These are phyloP conservation scores for Trichonephila inaurata DNA, from an alignment of 1,140 invertebrate genomes.

Conservation along the genomic window DNA sequence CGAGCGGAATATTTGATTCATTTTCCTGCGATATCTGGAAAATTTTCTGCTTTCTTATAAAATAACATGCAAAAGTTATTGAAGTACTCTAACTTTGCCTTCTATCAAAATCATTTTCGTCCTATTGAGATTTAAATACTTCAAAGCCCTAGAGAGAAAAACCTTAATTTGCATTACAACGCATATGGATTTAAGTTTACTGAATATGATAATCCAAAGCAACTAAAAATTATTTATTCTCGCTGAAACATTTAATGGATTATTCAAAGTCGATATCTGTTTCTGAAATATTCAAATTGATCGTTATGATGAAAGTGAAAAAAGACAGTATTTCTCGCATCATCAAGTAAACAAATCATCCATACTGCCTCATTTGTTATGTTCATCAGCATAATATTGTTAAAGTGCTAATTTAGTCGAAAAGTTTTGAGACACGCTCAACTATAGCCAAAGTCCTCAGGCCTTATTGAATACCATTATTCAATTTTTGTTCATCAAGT, in stretches of 20 bases:
- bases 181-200: neutral
- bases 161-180: neutral
- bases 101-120: no score
- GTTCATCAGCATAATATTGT: neutral
- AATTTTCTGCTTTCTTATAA: no score
- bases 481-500: neutral
- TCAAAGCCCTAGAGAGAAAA: no score
- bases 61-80: no score
- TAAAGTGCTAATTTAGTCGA: neutral
- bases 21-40: no score
- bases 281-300: neutral
- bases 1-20: no score
- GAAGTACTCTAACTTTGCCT: no score
- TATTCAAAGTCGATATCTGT: conserved; percentile 18
- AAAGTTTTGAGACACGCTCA: neutral
- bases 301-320: neutral
- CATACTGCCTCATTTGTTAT: neutral
- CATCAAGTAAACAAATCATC: neutral
- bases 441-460: neutral
- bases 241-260: neutral
- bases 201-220: neutral
- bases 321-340: neutral
- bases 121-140: no score
- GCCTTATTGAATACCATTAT: neutral
- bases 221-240: neutral